These are phyloP conservation scores for Eclectus roratus DNA, from an alignment of 2,113 vertebrate genomes.

Conservation along the genomic window DNA sequence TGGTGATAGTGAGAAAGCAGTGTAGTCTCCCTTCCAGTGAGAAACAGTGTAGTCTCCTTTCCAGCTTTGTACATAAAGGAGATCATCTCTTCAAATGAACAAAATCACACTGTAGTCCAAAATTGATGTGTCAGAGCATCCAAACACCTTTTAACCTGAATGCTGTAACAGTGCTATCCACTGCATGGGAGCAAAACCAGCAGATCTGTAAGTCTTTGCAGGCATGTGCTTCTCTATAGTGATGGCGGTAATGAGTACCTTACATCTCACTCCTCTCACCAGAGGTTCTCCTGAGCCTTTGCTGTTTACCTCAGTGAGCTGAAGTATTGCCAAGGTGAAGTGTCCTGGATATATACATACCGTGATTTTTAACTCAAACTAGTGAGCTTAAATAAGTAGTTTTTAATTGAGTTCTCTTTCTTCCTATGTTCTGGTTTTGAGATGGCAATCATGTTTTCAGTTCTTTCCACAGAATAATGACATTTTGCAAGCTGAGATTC, in stretches of 20 bases:
- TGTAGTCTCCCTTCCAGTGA: not conserved
- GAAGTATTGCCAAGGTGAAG: not conserved
- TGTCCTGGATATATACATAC: rapidly evolving
- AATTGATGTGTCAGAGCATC: not conserved
- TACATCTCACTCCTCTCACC: not conserved
- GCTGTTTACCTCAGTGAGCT: not conserved
- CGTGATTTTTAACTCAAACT: not conserved
- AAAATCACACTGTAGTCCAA: not conserved
- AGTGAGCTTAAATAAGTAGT: not conserved
- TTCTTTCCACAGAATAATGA: not conserved
- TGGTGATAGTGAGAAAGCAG: not conserved
- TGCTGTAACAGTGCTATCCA: not conserved
- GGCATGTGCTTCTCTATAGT: not conserved
- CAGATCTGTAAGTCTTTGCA: not conserved
- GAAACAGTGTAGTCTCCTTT: not conserved
- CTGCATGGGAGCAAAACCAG: not conserved
- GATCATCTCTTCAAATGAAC: not conserved
- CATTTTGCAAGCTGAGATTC: not conserved
- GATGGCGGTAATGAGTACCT: not conserved
- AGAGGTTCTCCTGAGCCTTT: not conserved
- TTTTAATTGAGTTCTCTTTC: not conserved
- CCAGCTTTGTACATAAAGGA: not conserved
- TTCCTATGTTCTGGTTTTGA: not conserved
- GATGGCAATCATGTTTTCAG: not conserved
- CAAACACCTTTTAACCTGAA: not conserved